phyloP scores from a whole-genome alignment of 2,797 vertebrate species.

The Bufotes viridis region DNA sequence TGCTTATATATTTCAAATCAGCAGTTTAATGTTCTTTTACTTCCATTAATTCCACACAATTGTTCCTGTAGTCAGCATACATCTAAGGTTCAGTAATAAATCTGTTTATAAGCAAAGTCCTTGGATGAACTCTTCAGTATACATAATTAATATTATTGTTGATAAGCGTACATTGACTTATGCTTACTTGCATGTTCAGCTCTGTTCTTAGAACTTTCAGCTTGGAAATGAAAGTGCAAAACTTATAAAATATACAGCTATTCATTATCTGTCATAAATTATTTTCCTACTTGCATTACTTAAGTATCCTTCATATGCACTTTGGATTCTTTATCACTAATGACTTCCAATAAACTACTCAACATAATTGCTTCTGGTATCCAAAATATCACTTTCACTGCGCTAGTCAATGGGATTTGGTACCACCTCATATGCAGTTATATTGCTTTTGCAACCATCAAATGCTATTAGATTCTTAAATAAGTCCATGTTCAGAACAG shows the following conservation, averaged over 20 bases:
- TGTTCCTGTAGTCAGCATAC: slow-evolving; percentile 35
- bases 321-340: slow-evolving; percentile 14
- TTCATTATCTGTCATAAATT: slow-evolving; percentile 17
- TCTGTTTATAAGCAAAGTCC: slow-evolving; percentile 44
- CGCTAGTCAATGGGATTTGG: neutral
- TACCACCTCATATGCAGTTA: neutral
- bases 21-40: slow-evolving; percentile 30
- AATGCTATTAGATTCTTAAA: neutral
- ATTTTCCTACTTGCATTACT: neutral
- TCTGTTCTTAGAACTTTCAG: neutral
- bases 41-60: slow-evolving; percentile 31
- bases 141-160: slow-evolving; percentile 48
- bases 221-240: slow-evolving; percentile 11
- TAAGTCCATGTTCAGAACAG: neutral
- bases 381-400: neutral
- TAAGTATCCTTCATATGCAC: slow-evolving; percentile 2
- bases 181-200: slow-evolving; percentile 11
- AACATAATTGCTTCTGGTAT: neutral
- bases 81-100: slow-evolving; percentile 35
- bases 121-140: slow-evolving; percentile 48
- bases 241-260: neutral
- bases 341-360: slow-evolving; percentile 18
- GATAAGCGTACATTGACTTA: slow-evolving; percentile 27
- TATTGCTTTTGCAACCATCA: neutral
- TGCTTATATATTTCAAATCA: slow-evolving; percentile 6